These are phyloP conservation scores for Tokudaia tokunoshimensis DNA, from an alignment of 2,797 vertebrate genomes.

Conservation along the genomic window DNA sequence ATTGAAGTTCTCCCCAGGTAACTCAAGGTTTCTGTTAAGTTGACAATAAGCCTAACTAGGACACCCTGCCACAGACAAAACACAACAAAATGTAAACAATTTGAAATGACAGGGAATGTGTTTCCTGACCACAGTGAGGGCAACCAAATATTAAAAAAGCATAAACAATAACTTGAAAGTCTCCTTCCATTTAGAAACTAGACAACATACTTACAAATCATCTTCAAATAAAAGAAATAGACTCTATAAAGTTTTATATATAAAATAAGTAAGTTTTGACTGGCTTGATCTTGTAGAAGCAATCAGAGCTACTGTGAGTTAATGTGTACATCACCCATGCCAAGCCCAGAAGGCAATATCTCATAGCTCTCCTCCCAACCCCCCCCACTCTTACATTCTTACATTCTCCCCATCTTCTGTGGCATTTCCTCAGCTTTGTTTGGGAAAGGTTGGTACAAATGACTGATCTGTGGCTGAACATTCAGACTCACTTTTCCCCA, in stretches of 20 bases:
- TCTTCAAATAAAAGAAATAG: background rate
- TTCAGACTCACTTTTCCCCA: background rate
- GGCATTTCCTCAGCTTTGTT: background rate
- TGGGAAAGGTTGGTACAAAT: background rate
- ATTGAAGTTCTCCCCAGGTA: background rate
- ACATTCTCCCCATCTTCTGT: background rate
- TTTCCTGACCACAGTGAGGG: background rate
- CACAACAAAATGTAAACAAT: background rate
- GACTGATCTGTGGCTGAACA: background rate
- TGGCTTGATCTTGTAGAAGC: background rate
- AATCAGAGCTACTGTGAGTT: background rate
- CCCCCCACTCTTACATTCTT: background rate
- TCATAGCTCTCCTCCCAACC: rapidly evolving
- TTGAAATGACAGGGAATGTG: background rate
- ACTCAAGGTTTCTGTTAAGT: background rate
- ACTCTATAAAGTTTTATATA: background rate
- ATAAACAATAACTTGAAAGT: background rate
- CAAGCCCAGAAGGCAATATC: background rate
- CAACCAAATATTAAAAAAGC: background rate
- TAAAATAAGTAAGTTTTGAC: background rate
- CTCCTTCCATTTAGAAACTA: background rate
- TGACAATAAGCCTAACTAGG: background rate
- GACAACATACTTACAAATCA: background rate
- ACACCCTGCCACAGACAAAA: background rate
- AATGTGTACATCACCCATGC: background rate